Base-by-base conservation (phyloP, 2,888 invertebrate species). In the Trissolcus japonicus region DNA sequence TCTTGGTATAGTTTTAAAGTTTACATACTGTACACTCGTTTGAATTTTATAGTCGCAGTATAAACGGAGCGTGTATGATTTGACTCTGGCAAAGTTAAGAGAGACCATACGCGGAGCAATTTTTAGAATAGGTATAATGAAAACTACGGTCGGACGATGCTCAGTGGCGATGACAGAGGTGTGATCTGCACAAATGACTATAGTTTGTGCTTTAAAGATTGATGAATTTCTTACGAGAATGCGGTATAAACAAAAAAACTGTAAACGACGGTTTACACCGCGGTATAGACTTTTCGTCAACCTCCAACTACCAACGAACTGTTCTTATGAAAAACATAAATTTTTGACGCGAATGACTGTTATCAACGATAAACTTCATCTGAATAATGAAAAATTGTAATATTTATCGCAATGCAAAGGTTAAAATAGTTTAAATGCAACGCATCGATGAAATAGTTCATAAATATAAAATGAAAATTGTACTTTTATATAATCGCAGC, bases 1-100 rank as follows among this genome's bases (percentile, higher is more conserved):
- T 69, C 56, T 56, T 62, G 21, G n/a, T n/a, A 43, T 69, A 69
- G 61, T 69, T 69, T 61, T 40, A 40, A 69, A 69, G 69, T 69
- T 69, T 69, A 69, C 61, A 55, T 55, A n/a, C 19, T 14, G 17
- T 6, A 19, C 51, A 67, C 53, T 53, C 67, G 53, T 68, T 68
- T 68, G 29, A 68, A 55, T 55, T 61, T 69, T 69, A 69, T 41
- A 62, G 55, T 62, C 61, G 41, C 14, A 40, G 41, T 62, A 69
- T 69, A 62, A 50, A 43, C 56, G 40, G 48, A 55, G 9, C 13
- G 40, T 69, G 55, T 35, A 69, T 62, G 40, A 61, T 50, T 56
- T 35, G 35, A 35, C 35, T 35, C 35, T 35, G 9, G 35, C 35
- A 35, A 35, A 35, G 35, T 35, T 35, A 35, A 7, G 35, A 35